Base-by-base conservation (phyloP, 1,140 invertebrate genomes). In the Streblospio benedicti region DNA sequence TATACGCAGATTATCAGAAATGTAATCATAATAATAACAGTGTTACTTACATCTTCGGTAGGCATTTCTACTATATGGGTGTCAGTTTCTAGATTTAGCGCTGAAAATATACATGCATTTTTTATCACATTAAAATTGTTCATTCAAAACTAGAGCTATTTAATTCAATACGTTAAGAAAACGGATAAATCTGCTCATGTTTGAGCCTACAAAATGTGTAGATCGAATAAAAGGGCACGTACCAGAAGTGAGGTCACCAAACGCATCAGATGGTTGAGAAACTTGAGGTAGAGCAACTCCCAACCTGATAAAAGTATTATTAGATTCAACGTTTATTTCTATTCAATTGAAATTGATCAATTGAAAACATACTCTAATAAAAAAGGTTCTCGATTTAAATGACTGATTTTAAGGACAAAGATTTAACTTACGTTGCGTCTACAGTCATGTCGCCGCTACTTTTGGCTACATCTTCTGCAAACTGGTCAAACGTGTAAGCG, bases 401-500 rank as follows among this genome's bases (percentile, higher is more conserved):
- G 2, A 16, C 20, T 12, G 18, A 28, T 12, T 23, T 9, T 12
- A 53, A 53, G 31, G 23, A n/a, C n/a, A n/a, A 53, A 33, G 38
- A 28, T 33, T 25, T 28, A n/a, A 58, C 56, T 64, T 67, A 75
- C 73, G 68, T 66, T 20, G 69, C 64, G 62, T 76, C 73, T 0
- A 73, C 72, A 45, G 68, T 72, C 0, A 75, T 61, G 49, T 73
- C 72, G 43, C 67, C 70, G 43, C 70, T 72, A 55, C 73, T 72
- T 62, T 74, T 76, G 16, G 72, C 73, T 3, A 71, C 72, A 54
- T 76, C 74, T 66, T 76, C 74, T 57, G 74, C 72, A 65, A 71
- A 72, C 9, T 66, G 66, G 47, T 73, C 72, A 63, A 65, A 67
- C 27, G 23, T 20, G 44, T 70, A 72, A 16, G 51, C 25, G 5